A percentile compares a stretch with the other conserved stretches of the same genome.
Evolutionary conservation across 2,113 vertebrate genomes (phyloP).

Genomic region (Taxidea taxus): DNA sequence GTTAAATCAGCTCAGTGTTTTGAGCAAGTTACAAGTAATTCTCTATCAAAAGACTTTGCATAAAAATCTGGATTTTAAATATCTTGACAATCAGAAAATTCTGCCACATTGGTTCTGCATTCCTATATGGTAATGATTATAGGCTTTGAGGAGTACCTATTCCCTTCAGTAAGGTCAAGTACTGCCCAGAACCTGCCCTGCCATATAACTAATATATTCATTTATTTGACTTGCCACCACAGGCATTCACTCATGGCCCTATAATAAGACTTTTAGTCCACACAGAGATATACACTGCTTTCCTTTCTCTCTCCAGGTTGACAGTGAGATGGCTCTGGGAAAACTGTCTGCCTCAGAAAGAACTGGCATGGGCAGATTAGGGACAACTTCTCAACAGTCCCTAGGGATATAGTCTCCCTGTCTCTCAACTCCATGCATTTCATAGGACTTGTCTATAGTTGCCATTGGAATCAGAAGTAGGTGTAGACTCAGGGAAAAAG

Average conservation of each 20-base stretch:
- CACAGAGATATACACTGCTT: not conserved
- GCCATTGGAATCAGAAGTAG: not conserved
- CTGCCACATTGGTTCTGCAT: not conserved
- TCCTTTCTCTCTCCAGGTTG: not conserved
- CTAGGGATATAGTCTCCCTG: not conserved
- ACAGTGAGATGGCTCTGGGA: not conserved
- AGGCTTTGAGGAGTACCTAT: not conserved
- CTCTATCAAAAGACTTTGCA: not conserved
- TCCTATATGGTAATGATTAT: not conserved
- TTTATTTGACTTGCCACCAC: not conserved
- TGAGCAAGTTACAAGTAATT: not conserved
- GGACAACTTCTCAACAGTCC: not conserved
- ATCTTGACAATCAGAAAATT: not conserved
- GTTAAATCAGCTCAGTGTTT: not conserved
- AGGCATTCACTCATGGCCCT: not conserved
- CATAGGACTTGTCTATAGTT: not conserved
- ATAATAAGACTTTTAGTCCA: not conserved
- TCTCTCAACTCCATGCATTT: not conserved
- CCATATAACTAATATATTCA: not conserved
- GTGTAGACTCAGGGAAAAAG: not conserved
- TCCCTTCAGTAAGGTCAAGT: not conserved
- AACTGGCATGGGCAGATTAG: not conserved
- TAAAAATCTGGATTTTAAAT: not conserved
- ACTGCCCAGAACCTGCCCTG: not conserved
- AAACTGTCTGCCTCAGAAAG: not conserved